Conservation (phyloP, 2,888 invertebrate genomes). For the Drosophila affinis region DNA sequence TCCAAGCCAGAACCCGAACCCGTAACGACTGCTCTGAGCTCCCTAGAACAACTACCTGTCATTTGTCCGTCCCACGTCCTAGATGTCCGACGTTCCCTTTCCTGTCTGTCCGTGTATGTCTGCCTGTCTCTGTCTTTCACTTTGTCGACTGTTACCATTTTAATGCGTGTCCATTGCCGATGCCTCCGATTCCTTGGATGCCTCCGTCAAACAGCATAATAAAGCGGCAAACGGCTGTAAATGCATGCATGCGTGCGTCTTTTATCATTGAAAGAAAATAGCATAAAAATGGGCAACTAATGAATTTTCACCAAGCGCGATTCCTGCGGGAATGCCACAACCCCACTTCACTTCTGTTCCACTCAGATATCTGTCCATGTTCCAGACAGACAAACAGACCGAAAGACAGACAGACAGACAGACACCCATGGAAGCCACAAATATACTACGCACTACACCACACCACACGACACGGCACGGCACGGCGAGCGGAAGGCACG, state of each 20-base stretch:
- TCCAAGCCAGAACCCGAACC: constrained; percentile 14
- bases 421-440: constrained; percentile 45
- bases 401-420: neutral
- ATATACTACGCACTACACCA: constrained; percentile 11
- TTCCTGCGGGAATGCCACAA: constrained; percentile 71
- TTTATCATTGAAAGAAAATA: constrained; percentile 52
- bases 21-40: constrained; percentile 12
- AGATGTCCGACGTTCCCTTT: constrained; percentile 14
- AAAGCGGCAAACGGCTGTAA: constrained; percentile 40
- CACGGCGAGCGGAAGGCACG: constrained; percentile 34
- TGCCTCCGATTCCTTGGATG: constrained; percentile 30
- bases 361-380: constrained; percentile 23
- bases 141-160: constrained; percentile 64
- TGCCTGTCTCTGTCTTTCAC: constrained; percentile 8
- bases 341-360: constrained; percentile 43
- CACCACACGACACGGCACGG: constrained; percentile 11
- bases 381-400: neutral
- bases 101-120: constrained; percentile 6
- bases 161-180: constrained; percentile 56
- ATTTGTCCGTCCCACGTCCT: constrained; percentile 7
- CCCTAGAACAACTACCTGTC: constrained; percentile 13
- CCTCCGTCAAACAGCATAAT: constrained; percentile 68
- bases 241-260: constrained; percentile 57
- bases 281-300: constrained; percentile 71
- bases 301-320: constrained; percentile 68